Percentiles rank a stretch among this genome's conserved stretches.
These are phyloP conservation scores for Cyphomyrus plagiostoma DNA, from an alignment of 2,113 vertebrate genomes.

Conservation along the genomic window DNA sequence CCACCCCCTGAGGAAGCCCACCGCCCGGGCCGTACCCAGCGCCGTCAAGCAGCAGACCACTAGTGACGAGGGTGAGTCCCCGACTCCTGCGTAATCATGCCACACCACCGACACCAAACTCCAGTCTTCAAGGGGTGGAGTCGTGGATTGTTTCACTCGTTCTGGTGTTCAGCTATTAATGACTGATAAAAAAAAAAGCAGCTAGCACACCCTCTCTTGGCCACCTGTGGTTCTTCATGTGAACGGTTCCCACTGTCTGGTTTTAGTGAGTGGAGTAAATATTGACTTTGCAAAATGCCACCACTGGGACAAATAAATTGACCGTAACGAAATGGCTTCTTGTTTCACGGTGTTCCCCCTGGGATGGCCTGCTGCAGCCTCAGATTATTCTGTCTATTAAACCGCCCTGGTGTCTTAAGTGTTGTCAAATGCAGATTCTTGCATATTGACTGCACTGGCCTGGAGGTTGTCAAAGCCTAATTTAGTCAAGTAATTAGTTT, in stretches of 20 bases:
- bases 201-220: not conserved
- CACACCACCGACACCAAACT: not conserved
- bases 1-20: conserved; percentile 71
- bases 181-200: not conserved
- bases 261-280: conserved; percentile 4
- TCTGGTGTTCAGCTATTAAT: not conserved
- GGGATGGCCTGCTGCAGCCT: not conserved
- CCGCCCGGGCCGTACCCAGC: conserved; percentile 78
- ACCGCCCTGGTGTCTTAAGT: not conserved
- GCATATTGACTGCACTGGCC: not conserved
- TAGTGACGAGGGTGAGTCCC: conserved; percentile 78
- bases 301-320: conserved; percentile 3
- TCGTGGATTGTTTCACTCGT: not conserved
- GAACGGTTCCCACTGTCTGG: not conserved
- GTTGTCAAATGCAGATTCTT: not conserved
- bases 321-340: conserved; percentile 2
- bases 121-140: not conserved
- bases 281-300: not conserved
- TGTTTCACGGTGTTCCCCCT: not conserved
- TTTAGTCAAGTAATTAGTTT: conserved; percentile 5
- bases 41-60: conserved; percentile 78
- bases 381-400: not conserved
- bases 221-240: not conserved
- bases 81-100: not conserved
- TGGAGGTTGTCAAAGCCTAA: not conserved